Evolutionary conservation across 1,140 invertebrate species (phyloP).

Genomic region (Harpegnathos saltator): DNA sequence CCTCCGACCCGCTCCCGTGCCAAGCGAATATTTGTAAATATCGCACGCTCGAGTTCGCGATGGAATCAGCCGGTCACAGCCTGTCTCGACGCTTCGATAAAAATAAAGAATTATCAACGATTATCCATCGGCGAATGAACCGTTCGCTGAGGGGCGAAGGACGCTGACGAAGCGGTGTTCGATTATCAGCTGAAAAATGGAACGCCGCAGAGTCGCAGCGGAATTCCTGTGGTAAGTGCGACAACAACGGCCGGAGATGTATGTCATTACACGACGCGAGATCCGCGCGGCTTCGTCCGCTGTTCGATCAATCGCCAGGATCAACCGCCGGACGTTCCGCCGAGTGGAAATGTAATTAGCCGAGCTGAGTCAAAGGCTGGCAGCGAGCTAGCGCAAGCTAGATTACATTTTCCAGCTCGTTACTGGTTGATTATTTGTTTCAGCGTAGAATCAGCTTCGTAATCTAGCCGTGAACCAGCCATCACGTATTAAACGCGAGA

Average conservation of each 20-base stretch:
- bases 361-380: too few relatives aligned
- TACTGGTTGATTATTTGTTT: too few relatives aligned
- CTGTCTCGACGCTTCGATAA: not conserved
- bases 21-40: not conserved
- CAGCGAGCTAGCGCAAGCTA: too few relatives aligned
- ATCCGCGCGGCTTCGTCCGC: not conserved
- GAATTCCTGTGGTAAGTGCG: too few relatives aligned
- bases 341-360: too few relatives aligned
- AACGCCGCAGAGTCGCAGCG: conserved; percentile 16
- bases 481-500: too few relatives aligned
- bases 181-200: conserved; percentile 13
- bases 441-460: too few relatives aligned
- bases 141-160: not conserved
- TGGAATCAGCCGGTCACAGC: not conserved
- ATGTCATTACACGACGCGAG: not conserved
- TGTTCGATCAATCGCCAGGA: not conserved
- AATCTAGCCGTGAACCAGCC: too few relatives aligned
- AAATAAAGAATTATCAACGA: conserved; percentile 41
- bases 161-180: not conserved
- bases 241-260: conserved; percentile 6
- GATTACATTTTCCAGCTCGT: too few relatives aligned
- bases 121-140: not conserved
- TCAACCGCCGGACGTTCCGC: not conserved
- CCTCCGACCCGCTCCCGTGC: too few relatives aligned
- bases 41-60: not conserved